Conservation (phyloP, 2,888 invertebrate species). For the Syrphus vitripennis region DNA sequence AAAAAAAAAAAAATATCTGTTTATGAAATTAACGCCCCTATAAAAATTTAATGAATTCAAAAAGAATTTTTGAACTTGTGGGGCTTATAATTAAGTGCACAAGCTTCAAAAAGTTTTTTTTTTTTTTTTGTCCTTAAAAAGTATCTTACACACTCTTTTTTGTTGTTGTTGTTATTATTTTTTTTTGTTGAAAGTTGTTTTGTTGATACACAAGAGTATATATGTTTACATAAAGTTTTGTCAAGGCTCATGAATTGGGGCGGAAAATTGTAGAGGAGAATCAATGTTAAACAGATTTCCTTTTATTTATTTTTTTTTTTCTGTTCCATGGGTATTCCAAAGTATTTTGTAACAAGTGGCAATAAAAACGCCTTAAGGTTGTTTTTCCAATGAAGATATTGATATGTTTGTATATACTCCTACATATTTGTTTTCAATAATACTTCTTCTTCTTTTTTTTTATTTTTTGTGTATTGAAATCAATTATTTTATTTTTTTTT, state of each 20-base stretch:
- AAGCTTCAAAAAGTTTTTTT: slow-evolving; percentile 3
- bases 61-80: slow-evolving; percentile 1
- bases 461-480: slow-evolving; percentile 3
- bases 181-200: too few species aligned
- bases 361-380: slow-evolving; percentile 23
- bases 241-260: background rate
- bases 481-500: slow-evolving; percentile 5
- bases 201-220: background rate
- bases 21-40: slow-evolving; percentile 27
- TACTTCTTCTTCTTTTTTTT: slow-evolving; percentile 5
- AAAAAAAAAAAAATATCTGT: slow-evolving; percentile 5
- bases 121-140: background rate
- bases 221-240: slow-evolving; percentile 16
- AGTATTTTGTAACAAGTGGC: slow-evolving; percentile 24
- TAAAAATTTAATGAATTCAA: slow-evolving; percentile 15
- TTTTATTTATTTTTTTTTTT: background rate
- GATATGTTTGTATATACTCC: background rate
- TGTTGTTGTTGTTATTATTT: background rate
- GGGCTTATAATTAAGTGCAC: slow-evolving; percentile 24
- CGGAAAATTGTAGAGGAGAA: background rate
- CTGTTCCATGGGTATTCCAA: background rate
- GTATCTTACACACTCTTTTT: slow-evolving; percentile 2
- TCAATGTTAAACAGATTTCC: slow-evolving; percentile 23
- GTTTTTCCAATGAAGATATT: slow-evolving; percentile 12
- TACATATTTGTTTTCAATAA: background rate